phyloP scores from a whole-genome alignment of 1,140 invertebrate species.

The Anoplolepis gracilipes region DNA sequence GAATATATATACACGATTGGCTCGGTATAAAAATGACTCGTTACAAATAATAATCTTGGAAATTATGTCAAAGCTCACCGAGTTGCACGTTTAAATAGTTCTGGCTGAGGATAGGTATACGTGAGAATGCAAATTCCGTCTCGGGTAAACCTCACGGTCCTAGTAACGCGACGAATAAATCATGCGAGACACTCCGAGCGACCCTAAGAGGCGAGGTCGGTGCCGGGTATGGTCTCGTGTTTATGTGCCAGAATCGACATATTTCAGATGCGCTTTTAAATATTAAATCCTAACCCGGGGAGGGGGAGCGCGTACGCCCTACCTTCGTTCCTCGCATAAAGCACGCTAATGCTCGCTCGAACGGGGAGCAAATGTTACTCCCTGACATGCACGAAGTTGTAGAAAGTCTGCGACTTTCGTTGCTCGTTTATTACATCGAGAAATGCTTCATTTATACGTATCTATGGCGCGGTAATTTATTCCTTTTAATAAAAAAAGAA shows the following conservation, averaged over 20 bases:
- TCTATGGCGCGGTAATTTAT: background rate
- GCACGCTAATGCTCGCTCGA: slow-evolving; percentile 63
- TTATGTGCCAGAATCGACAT: slow-evolving; percentile 81
- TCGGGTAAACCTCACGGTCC: slow-evolving; percentile 72
- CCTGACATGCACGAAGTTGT: slow-evolving; percentile 26
- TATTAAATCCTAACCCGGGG: slow-evolving; percentile 69
- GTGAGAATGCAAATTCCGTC: slow-evolving; percentile 72
- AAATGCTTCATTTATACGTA: slow-evolving; percentile 10
- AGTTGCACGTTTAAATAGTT: slow-evolving; percentile 36
- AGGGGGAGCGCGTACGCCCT: slow-evolving; percentile 60
- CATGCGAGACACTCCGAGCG: slow-evolving; percentile 62
- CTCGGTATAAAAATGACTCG: background rate
- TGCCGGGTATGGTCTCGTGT: slow-evolving; percentile 71
- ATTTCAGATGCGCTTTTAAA: slow-evolving; percentile 81
- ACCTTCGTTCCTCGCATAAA: slow-evolving; percentile 53
- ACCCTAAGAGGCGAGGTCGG: slow-evolving; percentile 55
- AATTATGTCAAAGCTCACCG: slow-evolving; percentile 15
- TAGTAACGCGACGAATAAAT: slow-evolving; percentile 72
- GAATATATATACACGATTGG: no score
- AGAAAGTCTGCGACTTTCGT: slow-evolving; percentile 47
- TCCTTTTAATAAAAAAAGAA: slow-evolving; percentile 1
- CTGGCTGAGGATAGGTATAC: slow-evolving; percentile 34
- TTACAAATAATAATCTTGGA: background rate
- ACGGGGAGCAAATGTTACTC: slow-evolving; percentile 53
- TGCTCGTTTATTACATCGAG: slow-evolving; percentile 32